Percentiles rank a stretch among this genome's conserved stretches.
Evolutionary conservation across 2,888 invertebrate genomes (phyloP).

Genomic region (Carterocephalus palaemon): DNA sequence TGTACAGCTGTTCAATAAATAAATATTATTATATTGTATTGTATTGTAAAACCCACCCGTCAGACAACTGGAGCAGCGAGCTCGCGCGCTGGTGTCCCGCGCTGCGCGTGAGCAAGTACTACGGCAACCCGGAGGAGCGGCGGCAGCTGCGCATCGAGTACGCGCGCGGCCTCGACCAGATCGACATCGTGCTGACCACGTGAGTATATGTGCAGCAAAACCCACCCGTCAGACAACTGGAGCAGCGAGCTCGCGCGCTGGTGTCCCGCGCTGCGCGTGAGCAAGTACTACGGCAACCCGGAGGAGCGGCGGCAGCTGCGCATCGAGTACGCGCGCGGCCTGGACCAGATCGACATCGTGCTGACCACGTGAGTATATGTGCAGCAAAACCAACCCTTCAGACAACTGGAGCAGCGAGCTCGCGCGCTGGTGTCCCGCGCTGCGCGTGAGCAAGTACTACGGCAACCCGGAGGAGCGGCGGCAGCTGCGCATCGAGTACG

Average conservation of each 20-base stretch:
- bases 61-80: conserved; percentile 93
- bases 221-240: conserved; percentile 97
- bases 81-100: conserved; percentile 88
- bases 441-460: no score
- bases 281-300: conserved; percentile 92
- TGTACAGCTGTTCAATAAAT: no score
- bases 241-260: conserved; percentile 86
- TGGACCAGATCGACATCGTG: conserved; percentile 88
- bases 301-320: conserved; percentile 90
- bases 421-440: no score
- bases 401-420: no score
- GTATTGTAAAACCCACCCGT: no score
- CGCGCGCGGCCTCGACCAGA: conserved; percentile 83
- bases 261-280: conserved; percentile 89
- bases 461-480: no score
- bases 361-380: conserved; percentile 91
- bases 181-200: conserved; percentile 94
- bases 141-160: conserved; percentile 87
- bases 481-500: no score
- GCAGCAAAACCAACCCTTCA: no score
- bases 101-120: conserved; percentile 90
- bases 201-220: no score
- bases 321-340: conserved; percentile 84
- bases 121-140: conserved; percentile 92
- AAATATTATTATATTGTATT: no score